Conservation (phyloP, 2,888 invertebrate species). For the Neoaliturus tenellus region DNA sequence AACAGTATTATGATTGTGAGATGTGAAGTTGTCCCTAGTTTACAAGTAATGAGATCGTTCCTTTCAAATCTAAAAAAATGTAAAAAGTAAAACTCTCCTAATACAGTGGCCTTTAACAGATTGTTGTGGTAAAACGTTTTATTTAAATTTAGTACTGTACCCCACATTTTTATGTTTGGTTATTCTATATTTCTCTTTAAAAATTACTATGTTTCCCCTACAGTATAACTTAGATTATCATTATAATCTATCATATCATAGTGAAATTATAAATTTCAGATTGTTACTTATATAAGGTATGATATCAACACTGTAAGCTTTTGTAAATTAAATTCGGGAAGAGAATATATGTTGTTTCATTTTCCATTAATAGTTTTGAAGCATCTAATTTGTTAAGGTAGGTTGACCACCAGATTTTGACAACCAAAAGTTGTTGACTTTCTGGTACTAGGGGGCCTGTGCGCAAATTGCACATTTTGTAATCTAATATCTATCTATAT, state of each 20-base stretch:
- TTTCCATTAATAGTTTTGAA: too few species aligned
- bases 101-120: neutral
- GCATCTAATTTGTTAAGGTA: too few species aligned
- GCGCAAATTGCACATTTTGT: too few species aligned
- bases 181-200: neutral
- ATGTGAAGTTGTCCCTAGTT: too few species aligned
- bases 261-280: neutral
- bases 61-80: too few species aligned
- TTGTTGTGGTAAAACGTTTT: neutral
- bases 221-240: too few species aligned
- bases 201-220: neutral
- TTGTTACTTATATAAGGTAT: neutral
- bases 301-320: neutral
- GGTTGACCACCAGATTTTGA: too few species aligned
- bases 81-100: neutral
- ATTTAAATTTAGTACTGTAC: neutral
- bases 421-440: too few species aligned
- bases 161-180: neutral
- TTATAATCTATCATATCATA: neutral
- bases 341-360: neutral
- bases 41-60: too few species aligned
- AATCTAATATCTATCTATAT: too few species aligned
- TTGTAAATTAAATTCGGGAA: neutral
- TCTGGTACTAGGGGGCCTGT: too few species aligned
- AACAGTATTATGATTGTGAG: too few species aligned